Evolutionary conservation across 2,888 invertebrate species (phyloP), one percentile per base, ranked within the genome.

Genomic region (Heliconius sara): DNA sequence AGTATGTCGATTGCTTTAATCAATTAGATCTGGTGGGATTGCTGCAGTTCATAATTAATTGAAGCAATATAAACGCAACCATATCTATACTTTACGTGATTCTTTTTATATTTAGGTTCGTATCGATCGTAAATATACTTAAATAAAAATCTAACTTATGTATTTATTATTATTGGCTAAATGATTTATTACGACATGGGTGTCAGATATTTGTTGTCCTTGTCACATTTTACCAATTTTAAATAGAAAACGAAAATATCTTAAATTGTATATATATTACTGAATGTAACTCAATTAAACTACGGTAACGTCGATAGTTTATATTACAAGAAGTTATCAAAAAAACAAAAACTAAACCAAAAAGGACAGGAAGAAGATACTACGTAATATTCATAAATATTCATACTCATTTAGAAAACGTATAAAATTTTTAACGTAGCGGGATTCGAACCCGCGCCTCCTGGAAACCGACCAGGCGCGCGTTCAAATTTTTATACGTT

Each of bases 1-100:
- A 72, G 76, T 75, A 73, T 79, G 77, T 72, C 76, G 67, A 77
- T 79, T 25, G 63, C 39, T 70, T 79, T 75, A 77, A 72, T 67
- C 76, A 75, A 67, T 79, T 74, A 75, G 74, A 78, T 74, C 67
- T 78, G 67, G 60, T 68, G 27, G 73, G 13, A 34, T 73, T 22
- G 72, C 16, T 57, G 67, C 57, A 52, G 63, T 47, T 79, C 60
- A 75, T 74, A 67, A 73, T 79, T 63, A 68, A 30, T 75, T 25
- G 47, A 74, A 68, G 68, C 74, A 65, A 30, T 16, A 66, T 25
- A 73, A 73, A 60, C 34, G 57, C 60, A 30, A n/a, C 72, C 10
- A 34, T 57, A 30, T 52, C 10, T 10, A 39, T 39, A 39, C 30
- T 57, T 13, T 60, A 16, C 9, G 6, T 73, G 34, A 12, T 60